phyloP scores from a whole-genome alignment of 2,888 invertebrate species.

The Drosophila peninsularis region DNA sequence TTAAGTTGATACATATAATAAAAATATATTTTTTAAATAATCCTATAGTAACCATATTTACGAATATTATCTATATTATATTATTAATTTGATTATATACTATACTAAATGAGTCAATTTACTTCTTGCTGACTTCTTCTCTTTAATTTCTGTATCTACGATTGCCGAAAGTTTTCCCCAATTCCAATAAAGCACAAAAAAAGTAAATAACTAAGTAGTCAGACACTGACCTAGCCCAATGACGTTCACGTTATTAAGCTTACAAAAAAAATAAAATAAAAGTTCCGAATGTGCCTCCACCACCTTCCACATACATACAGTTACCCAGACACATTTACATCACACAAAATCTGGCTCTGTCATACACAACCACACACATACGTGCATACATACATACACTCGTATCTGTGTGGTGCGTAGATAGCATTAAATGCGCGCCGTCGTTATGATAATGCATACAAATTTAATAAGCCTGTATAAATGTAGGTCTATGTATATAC shows the following conservation, averaged over 20 bases:
- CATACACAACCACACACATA: neutral
- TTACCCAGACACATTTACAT: conserved; percentile 21
- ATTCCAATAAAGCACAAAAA: conserved; percentile 57
- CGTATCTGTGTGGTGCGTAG: conserved; percentile 24
- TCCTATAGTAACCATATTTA: neutral
- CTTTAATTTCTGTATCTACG: conserved; percentile 49
- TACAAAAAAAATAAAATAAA: conserved; percentile 73
- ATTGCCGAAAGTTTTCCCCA: conserved; percentile 65
- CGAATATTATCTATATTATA: neutral
- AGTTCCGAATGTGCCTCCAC: conserved; percentile 67
- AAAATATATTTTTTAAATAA: too few relatives aligned
- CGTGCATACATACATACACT: conserved; percentile 16
- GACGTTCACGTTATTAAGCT: conserved; percentile 67
- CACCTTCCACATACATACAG: conserved; percentile 17
- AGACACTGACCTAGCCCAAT: conserved; percentile 77
- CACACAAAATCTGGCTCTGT: conserved; percentile 9
- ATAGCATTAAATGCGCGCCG: conserved; percentile 29
- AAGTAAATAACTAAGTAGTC: conserved; percentile 48
- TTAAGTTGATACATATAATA: too few relatives aligned
- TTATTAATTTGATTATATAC: too few relatives aligned
- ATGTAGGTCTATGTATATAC: conserved; percentile 15
- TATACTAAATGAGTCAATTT: neutral
- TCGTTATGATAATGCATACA: conserved; percentile 56
- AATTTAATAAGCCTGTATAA: conserved; percentile 39
- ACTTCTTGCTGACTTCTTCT: conserved; percentile 35